Percentiles rank a stretch among this genome's conserved stretches.
These are phyloP conservation scores for Onychomys arenicola DNA, from an alignment of 2,797 vertebrate genomes.

Conservation along the genomic window DNA sequence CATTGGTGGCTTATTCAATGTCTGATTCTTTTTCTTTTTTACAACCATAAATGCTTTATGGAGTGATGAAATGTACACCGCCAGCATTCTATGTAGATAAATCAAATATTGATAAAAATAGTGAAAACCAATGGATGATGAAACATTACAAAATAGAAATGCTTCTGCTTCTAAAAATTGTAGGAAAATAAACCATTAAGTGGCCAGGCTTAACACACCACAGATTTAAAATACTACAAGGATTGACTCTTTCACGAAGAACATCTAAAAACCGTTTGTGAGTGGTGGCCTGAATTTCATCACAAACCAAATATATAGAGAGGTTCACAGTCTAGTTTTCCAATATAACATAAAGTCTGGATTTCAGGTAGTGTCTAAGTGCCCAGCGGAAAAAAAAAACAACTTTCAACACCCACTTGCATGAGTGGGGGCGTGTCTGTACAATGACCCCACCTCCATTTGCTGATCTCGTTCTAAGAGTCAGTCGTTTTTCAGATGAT, in stretches of 20 bases:
- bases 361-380: neutral
- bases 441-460: too few species aligned
- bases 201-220: too few species aligned
- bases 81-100: neutral
- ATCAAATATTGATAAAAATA: neutral
- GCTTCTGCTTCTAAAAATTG: too few species aligned
- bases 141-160: neutral
- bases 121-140: neutral
- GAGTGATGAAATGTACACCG: neutral
- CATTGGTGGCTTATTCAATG: too few species aligned
- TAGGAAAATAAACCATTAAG: neutral
- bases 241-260: too few species aligned
- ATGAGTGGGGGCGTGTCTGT: neutral
- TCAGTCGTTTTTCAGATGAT: neutral
- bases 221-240: neutral
- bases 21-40: neutral
- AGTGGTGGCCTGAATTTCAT: neutral
- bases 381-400: too few species aligned
- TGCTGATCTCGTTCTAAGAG: neutral
- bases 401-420: neutral
- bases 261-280: neutral
- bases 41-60: neutral
- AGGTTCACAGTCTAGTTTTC: too few species aligned
- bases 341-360: neutral
- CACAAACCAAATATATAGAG: too few species aligned